Evolutionary conservation across 2,113 vertebrate genomes (phyloP), one percentile per base, ranked within the genome.

Genomic region (Arenaria interpres): DNA sequence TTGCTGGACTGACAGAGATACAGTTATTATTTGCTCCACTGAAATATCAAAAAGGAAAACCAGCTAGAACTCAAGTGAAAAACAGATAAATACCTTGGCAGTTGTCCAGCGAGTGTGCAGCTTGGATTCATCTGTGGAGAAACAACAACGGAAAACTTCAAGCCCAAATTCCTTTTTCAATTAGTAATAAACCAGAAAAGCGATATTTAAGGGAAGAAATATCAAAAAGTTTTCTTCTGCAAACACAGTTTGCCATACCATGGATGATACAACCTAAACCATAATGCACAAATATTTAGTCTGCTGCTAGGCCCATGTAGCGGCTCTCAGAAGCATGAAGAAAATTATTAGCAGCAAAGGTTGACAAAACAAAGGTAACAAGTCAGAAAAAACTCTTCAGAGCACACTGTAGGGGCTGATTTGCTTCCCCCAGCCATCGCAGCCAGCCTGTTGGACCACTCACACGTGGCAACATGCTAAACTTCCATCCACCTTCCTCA

Each of bases 391-490:
- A 53, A 12, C 0, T 0, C 53, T 46, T 35, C 46, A 46, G 51
- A 78, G n/a, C 1, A 1, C 6, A 1, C 69, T 4, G 1, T 3
- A 54, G 32, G 6, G 50, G 9, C 51, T 63, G 56, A 1, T 18
- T 46, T 56, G 4, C 53, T 60, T 67, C 56, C 28, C 12, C 19
- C 41, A 72, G 19, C 41, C 50, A 45, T n/a, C 21, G 15, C 12
- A 35, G 15, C 68, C 32, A 8, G 23, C 12, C 51, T 19, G 16
- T 2, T 3, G 6, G 16, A 43, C 9, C 2, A 6, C 64, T 66
- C 37, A 9, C 35, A 33, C 1, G 0, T 0, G 1, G 11, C 4
- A 32, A 37, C 0, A 0, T 53, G 5, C 27, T 12, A 1, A 35
- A 6, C 41, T 28, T 17, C 33, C 25, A 56, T 9, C 14, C 15